phyloP scores from a whole-genome alignment of 2,888 invertebrate genomes.

The Crematogaster levior region DNA sequence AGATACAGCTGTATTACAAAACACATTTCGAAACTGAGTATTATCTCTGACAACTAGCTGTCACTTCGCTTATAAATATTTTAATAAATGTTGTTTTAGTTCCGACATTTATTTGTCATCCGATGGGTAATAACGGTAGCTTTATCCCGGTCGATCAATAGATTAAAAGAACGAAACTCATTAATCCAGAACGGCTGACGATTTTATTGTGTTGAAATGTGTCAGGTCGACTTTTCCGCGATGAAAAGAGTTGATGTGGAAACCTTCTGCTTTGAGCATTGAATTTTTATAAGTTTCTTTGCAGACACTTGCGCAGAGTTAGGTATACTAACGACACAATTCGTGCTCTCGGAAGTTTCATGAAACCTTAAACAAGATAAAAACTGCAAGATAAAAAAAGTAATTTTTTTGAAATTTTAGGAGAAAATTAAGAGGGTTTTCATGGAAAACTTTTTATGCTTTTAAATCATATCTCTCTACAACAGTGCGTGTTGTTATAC shows the following conservation, averaged over 20 bases:
- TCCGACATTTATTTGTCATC: not conserved
- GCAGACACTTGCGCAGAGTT: conserved; percentile 35
- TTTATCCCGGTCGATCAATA: not conserved
- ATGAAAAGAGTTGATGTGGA: not conserved
- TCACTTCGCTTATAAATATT: too few relatives aligned
- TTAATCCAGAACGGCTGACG: conserved; percentile 25
- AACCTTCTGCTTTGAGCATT: not conserved
- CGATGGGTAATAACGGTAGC: not conserved
- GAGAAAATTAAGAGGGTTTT: not conserved
- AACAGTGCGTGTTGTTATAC: not conserved
- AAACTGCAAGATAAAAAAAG: not conserved
- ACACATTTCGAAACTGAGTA: not conserved
- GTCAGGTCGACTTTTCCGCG: conserved; percentile 26
- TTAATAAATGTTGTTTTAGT: too few relatives aligned
- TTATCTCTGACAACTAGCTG: not conserved
- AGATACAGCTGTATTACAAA: not conserved
- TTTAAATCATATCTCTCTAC: conserved; percentile 20
- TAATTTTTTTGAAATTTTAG: not conserved
- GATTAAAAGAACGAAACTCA: conserved; percentile 25
- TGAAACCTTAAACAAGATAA: not conserved
- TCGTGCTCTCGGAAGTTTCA: not conserved
- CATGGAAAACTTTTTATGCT: not conserved
- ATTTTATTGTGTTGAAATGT: conserved; percentile 22
- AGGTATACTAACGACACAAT: conserved; percentile 11
- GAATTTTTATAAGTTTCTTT: conserved; percentile 59